Evolutionary conservation across 1,140 invertebrate species (phyloP).

Genomic region (Sarcophaga bullata): DNA sequence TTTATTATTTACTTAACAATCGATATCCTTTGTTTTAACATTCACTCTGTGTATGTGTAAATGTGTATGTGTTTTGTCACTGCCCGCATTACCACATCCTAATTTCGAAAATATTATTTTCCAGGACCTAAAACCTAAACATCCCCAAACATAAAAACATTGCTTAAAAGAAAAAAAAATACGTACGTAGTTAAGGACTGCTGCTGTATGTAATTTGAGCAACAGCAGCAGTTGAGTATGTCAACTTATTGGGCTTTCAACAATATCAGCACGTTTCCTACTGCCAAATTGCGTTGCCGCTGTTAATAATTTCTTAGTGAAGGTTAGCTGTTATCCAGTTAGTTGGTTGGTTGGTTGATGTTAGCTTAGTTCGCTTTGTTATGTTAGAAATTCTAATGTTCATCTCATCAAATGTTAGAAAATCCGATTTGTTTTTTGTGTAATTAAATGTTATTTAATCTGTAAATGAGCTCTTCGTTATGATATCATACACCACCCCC

Average conservation of each 20-base stretch:
- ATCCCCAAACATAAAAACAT: background rate
- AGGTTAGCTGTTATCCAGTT: background rate
- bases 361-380: background rate
- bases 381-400: background rate
- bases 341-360: background rate
- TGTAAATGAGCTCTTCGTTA: slow-evolving; percentile 15
- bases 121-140: background rate
- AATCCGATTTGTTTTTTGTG: slow-evolving; percentile 27
- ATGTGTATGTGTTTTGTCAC: background rate
- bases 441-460: slow-evolving; percentile 39
- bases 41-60: background rate
- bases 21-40: background rate
- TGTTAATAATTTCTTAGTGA: background rate
- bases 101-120: slow-evolving; percentile 4
- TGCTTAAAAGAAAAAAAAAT: background rate
- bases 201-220: slow-evolving; percentile 12
- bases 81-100: background rate
- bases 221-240: background rate
- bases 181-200: too few relatives aligned
- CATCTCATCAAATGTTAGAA: slow-evolving; percentile 17
- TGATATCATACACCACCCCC: too few relatives aligned
- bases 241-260: slow-evolving; percentile 31
- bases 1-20: background rate
- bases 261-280: slow-evolving; percentile 31
- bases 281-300: background rate